These are phyloP conservation scores for Elgonia sp. DNA, from an alignment of 2,888 invertebrate genomes.

Conservation along the genomic window DNA sequence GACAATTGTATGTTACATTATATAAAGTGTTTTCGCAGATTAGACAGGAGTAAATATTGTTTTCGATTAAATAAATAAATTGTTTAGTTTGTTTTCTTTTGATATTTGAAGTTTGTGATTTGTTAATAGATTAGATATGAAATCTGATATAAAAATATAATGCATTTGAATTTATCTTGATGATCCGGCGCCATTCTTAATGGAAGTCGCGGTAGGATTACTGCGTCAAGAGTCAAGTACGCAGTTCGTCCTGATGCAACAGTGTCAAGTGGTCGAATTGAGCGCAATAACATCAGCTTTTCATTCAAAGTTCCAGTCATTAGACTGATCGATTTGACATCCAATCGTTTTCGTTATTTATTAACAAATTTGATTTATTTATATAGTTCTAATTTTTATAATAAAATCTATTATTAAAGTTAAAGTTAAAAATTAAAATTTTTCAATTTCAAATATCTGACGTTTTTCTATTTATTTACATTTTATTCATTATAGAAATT, in stretches of 20 bases:
- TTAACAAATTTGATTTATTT: neutral
- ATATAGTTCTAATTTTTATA: neutral
- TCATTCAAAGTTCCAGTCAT: conserved; percentile 55
- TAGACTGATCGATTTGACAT: conserved; percentile 32
- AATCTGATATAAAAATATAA: neutral
- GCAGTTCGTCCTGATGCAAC: conserved; percentile 61
- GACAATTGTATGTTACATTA: too few species aligned
- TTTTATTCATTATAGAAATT: too few species aligned
- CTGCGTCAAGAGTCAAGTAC: conserved; percentile 48
- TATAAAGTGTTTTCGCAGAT: too few species aligned
- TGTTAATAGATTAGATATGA: too few species aligned
- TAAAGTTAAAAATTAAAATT: too few species aligned
- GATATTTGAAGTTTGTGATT: too few species aligned
- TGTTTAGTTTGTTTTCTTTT: too few species aligned
- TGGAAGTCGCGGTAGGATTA: conserved; percentile 50
- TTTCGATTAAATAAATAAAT: too few species aligned
- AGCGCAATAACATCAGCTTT: conserved; percentile 51
- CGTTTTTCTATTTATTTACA: too few species aligned
- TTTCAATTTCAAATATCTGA: too few species aligned
- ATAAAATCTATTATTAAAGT: neutral
- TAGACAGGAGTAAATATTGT: too few species aligned
- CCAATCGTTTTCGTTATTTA: neutral
- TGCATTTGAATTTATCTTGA: neutral
- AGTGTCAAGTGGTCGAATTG: conserved; percentile 82
- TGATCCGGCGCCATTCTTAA: conserved; percentile 68